A percentile compares a stretch with the other conserved stretches of the same genome.
Conservation (phyloP, 2,888 invertebrate genomes). For the Embidobia sp. region DNA sequence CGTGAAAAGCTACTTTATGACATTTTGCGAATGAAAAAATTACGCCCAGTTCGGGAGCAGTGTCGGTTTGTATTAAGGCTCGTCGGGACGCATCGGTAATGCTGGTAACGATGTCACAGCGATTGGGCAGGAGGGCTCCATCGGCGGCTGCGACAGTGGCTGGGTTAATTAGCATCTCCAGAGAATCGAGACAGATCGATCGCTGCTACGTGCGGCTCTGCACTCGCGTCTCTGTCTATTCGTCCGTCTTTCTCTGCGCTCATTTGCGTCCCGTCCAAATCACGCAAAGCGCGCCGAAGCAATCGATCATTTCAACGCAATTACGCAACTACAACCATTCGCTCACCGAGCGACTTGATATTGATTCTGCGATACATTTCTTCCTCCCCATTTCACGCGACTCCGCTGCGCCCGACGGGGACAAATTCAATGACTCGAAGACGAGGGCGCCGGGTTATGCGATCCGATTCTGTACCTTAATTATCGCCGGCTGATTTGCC, state of each 20-base stretch:
- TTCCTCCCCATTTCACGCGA: slow-evolving; percentile 21
- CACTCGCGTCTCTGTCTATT: slow-evolving; percentile 3
- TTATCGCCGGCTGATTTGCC: slow-evolving; percentile 16
- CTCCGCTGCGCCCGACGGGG: not conserved
- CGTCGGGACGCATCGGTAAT: slow-evolving; percentile 64
- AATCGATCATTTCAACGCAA: slow-evolving; percentile 49
- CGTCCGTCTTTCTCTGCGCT: slow-evolving; percentile 21
- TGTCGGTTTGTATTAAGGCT: slow-evolving; percentile 51
- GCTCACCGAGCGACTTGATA: slow-evolving; percentile 15
- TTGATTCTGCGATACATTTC: slow-evolving; percentile 27
- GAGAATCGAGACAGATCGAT: slow-evolving; percentile 71
- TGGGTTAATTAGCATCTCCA: slow-evolving; percentile 71
- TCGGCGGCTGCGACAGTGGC: slow-evolving; percentile 56
- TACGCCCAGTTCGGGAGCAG: slow-evolving; percentile 39
- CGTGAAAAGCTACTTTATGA: not conserved
- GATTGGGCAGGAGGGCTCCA: slow-evolving; percentile 63
- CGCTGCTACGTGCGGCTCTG: slow-evolving; percentile 59
- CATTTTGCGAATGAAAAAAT: slow-evolving; percentile 36
- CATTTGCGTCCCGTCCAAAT: slow-evolving; percentile 39
- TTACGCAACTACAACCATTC: slow-evolving; percentile 45
- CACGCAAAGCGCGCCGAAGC: slow-evolving; percentile 50
- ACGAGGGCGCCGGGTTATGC: not conserved
- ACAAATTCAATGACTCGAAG: slow-evolving; percentile 8
- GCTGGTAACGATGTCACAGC: slow-evolving; percentile 68
- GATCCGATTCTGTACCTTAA: slow-evolving; percentile 27